Base-by-base conservation (phyloP, 1,140 invertebrate genomes). In the Olivierus martensii region DNA sequence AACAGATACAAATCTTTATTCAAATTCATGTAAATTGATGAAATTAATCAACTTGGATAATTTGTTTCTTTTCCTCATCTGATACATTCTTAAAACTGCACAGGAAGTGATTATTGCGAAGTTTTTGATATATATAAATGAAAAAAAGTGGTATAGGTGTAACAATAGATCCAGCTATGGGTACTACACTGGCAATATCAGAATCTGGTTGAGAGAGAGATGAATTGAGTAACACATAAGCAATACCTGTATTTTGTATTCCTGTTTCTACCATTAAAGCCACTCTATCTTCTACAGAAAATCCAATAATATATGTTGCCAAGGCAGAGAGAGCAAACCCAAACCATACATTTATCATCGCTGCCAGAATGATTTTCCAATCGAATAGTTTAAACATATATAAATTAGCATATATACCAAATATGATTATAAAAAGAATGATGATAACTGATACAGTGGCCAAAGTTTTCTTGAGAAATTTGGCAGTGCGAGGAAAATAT, bases 181-280 rank as follows among this genome's bases (percentile, higher is more conserved):
- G 91, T 46, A 88, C 75, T 57, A 66, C 63, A 35, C 61, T 56
- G 14, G 69, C 66, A 11, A 75, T 59, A 55, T 74, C 74, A 9
- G 66, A 65, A 34, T 69, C 66, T 11, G 74, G 70, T 39, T 67
- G 63, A 14, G 61, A 61, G n/a, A 74, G 63, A 1, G 74, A 69
- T 28, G 72, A 59, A 53, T 69, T 59, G 15, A 93, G 70, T 49
- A 95, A 69, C 64, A 91, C 83, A 61, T 94, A 90, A 0, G 87
- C 77, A 57, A 94, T 87, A 17, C 90, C 91, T 0, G 90, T 93
- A 70, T 96, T 95, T 70, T 95, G 91, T 49, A 95, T 81, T 39
- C 91, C 91, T 14, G 89, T 91, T 73, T 96, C 91, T 53, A 95
- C 82, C 6, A 84, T 80, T 61, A 96, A 91, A 3, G 91, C 87